Percentiles rank a stretch among this genome's conserved stretches.
phyloP scores from a whole-genome alignment of 1,140 invertebrate species.

The Tetramorium alpestre region DNA sequence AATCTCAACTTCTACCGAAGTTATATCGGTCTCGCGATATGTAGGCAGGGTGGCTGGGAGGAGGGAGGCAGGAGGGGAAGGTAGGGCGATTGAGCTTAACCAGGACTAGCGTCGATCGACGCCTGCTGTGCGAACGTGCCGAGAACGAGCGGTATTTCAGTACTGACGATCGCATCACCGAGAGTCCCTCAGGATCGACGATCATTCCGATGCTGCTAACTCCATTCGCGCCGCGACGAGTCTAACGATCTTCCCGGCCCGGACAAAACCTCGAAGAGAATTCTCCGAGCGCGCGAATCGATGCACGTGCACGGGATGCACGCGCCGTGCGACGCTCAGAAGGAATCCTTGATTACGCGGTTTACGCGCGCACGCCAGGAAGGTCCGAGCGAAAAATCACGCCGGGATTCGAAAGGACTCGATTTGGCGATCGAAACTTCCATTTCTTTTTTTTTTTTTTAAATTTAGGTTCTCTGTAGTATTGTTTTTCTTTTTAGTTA shows the following conservation, averaged over 20 bases:
- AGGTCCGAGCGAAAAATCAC: too few species aligned
- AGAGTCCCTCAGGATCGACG: neutral
- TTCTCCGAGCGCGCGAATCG: neutral
- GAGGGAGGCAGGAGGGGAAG: neutral
- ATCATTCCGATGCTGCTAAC: neutral
- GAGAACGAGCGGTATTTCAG: neutral
- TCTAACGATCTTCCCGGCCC: neutral
- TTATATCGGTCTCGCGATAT: constrained; percentile 16
- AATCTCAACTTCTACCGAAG: neutral
- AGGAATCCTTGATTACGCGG: neutral
- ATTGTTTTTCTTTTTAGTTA: too few species aligned
- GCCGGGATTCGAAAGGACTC: too few species aligned
- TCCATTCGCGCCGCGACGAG: neutral
- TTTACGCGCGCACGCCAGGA: too few species aligned
- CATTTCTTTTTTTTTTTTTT: too few species aligned
- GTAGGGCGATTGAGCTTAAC: constrained; percentile 7
- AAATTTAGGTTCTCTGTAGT: too few species aligned
- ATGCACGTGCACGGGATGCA: neutral
- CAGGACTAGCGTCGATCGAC: neutral
- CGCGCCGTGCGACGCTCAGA: neutral
- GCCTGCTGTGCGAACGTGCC: neutral
- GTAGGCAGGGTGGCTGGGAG: neutral
- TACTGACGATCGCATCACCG: neutral
- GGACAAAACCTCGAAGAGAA: neutral
- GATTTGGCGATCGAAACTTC: too few species aligned